Base-by-base conservation (phyloP, 2,888 invertebrate species). In the Tinea trinotella region DNA sequence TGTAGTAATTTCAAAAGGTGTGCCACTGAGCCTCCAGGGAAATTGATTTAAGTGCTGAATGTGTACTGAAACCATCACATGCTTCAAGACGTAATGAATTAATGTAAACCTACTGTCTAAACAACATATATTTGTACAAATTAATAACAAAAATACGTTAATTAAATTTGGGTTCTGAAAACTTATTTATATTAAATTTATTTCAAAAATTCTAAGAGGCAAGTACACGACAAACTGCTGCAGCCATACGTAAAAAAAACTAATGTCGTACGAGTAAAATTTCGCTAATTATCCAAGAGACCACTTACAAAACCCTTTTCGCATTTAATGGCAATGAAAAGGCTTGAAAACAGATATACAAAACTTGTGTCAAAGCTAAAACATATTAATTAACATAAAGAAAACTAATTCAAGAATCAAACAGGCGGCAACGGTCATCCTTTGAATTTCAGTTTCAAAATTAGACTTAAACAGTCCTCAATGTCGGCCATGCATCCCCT, bases 1-100 rank as follows among this genome's bases (percentile, higher is more conserved):
- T 55, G 3, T 30, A 4, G 30, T 30, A 30, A 4, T 30, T 30
- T 2, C 63, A 64, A 69, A 74, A 78, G 78, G 77, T 65, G 75
- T 69, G 74, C 71, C 67, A 62, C 74, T 77, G 71, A 73, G 72
- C 62, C 80, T 70, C 78, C 64, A 66, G 83, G 83, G 83, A 84
- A 84, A 83, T 84, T 50, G 74, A 79, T 62, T 65, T 59, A 74
- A 83, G 75, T 80, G 76, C 67, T 66, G 58, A 62, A 59, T 60
- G 61, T 50, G 52, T 19, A 35, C 34, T 44, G 20, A 46, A 64
- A 69, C 61, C 64, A 61, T 60, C 64, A 61, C 73, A 61, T 78
- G 63, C 79, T 78, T 78, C 78, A 83, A 83, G 83, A 82, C 74
- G 62, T 72, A 76, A 80, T 81, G 78, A 78, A 79, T 81, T 76